These are phyloP conservation scores for Siniperca knerii DNA, from an alignment of 2,113 vertebrate genomes.

Conservation along the genomic window DNA sequence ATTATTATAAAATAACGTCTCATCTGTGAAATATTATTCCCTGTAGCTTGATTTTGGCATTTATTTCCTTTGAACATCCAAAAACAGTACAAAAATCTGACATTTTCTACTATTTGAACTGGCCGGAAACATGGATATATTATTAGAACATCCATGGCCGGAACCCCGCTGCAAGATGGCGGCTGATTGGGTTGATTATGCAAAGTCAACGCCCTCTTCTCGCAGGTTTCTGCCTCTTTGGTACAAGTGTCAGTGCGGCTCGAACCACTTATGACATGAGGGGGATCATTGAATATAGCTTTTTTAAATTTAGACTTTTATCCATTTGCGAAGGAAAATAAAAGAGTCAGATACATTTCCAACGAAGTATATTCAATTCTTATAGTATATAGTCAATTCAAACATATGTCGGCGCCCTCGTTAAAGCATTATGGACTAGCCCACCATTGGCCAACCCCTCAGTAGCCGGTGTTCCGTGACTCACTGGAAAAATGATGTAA, in stretches of 20 bases:
- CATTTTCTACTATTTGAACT: too few relatives aligned
- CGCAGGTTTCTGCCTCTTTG: background rate
- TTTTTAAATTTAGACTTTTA: background rate
- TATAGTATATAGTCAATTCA: too few relatives aligned
- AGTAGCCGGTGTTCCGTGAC: constrained; percentile 10
- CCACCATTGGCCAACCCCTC: background rate
- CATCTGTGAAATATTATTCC: too few relatives aligned
- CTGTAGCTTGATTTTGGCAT: too few relatives aligned
- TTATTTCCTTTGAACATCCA: too few relatives aligned
- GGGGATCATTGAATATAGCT: fast-evolving
- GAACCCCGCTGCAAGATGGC: too few relatives aligned
- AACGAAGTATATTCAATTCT: fast-evolving
- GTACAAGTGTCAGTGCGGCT: background rate
- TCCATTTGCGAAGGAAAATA: background rate
- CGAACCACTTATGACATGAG: background rate
- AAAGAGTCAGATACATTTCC: fast-evolving
- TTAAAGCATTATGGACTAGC: background rate
- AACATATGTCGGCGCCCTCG: background rate
- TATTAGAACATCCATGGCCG: too few relatives aligned
- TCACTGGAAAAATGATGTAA: constrained; percentile 47
- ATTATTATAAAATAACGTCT: too few relatives aligned
- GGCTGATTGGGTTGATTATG: constrained; percentile 36
- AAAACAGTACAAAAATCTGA: too few relatives aligned
- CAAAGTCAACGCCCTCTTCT: constrained; percentile 2
- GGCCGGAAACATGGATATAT: too few relatives aligned